Percentiles rank a stretch among this genome's conserved stretches.
These are phyloP conservation scores for Cinclus mexicanus DNA, from an alignment of 2,113 vertebrate genomes.

Conservation along the genomic window DNA sequence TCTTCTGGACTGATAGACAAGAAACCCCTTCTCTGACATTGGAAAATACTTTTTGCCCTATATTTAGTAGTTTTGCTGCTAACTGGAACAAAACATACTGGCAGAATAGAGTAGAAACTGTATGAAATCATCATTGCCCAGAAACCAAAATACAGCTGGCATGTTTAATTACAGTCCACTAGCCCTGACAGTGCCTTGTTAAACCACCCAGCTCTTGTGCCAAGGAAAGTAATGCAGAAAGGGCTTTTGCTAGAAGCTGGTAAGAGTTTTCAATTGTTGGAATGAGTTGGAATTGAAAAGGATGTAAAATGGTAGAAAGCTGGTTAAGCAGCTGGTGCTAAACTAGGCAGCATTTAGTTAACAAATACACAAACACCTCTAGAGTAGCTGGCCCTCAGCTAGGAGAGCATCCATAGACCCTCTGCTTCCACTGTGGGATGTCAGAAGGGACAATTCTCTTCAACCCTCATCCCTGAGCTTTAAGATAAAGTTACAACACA, in stretches of 20 bases:
- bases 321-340: background rate
- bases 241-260: background rate
- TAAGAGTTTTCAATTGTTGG: background rate
- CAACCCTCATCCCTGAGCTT: background rate
- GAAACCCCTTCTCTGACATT: background rate
- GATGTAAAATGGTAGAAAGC: background rate
- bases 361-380: background rate
- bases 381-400: background rate
- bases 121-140: background rate
- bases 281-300: background rate
- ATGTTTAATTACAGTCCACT: background rate
- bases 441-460: background rate
- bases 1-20: background rate
- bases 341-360: background rate
- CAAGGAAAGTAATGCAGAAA: background rate
- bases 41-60: background rate
- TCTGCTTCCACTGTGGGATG: background rate
- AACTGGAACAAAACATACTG: background rate
- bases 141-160: slow-evolving; percentile 18
- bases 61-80: background rate
- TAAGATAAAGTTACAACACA: background rate
- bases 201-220: background rate
- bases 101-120: background rate
- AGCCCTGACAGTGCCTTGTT: background rate
- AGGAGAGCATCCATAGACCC: background rate